Conservation (phyloP, 2,888 invertebrate genomes). For the Geophilus truncorum region DNA sequence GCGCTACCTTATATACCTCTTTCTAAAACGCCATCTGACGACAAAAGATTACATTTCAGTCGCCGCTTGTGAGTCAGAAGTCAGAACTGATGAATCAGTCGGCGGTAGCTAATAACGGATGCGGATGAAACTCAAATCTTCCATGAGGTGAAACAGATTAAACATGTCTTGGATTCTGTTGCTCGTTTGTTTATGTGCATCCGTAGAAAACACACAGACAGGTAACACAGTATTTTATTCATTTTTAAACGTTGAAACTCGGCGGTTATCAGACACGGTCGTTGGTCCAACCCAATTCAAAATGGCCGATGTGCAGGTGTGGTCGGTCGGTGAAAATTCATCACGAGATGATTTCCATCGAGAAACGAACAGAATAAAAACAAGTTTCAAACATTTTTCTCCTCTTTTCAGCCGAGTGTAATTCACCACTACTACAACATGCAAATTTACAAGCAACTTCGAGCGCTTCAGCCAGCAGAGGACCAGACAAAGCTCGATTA, state of each 20-base stretch:
- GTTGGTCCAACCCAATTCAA: neutral
- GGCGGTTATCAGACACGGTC: neutral
- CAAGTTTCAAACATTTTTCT: neutral
- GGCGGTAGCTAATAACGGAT: neutral
- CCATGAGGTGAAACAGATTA: neutral
- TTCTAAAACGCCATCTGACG: too few species aligned
- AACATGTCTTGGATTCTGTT: neutral
- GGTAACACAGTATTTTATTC: neutral
- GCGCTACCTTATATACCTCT: too few species aligned
- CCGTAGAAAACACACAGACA: neutral
- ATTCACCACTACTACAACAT: constrained; percentile 66
- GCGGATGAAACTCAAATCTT: neutral
- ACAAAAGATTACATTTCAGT: too few species aligned
- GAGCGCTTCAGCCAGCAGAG: constrained; percentile 65
- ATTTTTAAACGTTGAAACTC: neutral
- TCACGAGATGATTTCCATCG: neutral
- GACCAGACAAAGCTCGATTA: constrained; percentile 76
- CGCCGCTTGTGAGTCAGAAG: neutral
- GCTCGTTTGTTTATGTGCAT: neutral
- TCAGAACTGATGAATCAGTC: neutral
- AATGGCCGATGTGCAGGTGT: neutral
- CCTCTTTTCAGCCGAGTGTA: constrained; percentile 62
- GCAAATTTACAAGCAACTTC: constrained; percentile 75
- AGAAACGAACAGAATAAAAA: neutral
- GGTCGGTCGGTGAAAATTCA: neutral